phyloP scores from a whole-genome alignment of 2,888 invertebrate species.

The Ophonus ardosiacus region DNA sequence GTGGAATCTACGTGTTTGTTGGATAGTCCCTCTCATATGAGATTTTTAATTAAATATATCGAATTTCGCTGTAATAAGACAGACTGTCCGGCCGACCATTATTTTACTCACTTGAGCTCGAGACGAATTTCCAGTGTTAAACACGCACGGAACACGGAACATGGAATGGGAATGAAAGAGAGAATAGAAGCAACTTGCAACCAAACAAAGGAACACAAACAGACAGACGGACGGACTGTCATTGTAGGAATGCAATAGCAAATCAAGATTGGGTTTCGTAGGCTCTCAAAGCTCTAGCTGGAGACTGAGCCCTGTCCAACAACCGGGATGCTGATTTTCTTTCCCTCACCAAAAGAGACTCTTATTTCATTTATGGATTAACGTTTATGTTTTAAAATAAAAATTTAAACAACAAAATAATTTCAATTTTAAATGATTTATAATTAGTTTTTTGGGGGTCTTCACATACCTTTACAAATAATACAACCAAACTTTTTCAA shows the following conservation, averaged over 20 bases:
- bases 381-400: too few relatives aligned
- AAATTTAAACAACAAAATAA: too few relatives aligned
- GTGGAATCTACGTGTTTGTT: background rate
- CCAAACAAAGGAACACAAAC: slow-evolving; percentile 68
- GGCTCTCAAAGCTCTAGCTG: slow-evolving; percentile 69
- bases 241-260: slow-evolving; percentile 77
- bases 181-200: slow-evolving; percentile 54
- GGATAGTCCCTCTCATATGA: background rate
- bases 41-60: slow-evolving; percentile 57
- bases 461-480: too few relatives aligned
- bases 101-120: slow-evolving; percentile 51
- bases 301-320: slow-evolving; percentile 34
- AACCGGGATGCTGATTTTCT: slow-evolving; percentile 28
- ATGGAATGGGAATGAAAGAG: slow-evolving; percentile 21
- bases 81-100: slow-evolving; percentile 43
- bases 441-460: too few relatives aligned
- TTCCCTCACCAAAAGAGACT: background rate
- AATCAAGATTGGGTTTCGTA: slow-evolving; percentile 75
- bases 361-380: background rate
- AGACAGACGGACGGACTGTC: slow-evolving; percentile 72
- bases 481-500: too few relatives aligned
- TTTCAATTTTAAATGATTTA: too few relatives aligned
- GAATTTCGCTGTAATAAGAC: slow-evolving; percentile 58
- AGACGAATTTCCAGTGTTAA: slow-evolving; percentile 52
- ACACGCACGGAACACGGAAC: slow-evolving; percentile 41